Conservation (phyloP, 2,797 vertebrate genomes). For the Scolopax rusticola region DNA sequence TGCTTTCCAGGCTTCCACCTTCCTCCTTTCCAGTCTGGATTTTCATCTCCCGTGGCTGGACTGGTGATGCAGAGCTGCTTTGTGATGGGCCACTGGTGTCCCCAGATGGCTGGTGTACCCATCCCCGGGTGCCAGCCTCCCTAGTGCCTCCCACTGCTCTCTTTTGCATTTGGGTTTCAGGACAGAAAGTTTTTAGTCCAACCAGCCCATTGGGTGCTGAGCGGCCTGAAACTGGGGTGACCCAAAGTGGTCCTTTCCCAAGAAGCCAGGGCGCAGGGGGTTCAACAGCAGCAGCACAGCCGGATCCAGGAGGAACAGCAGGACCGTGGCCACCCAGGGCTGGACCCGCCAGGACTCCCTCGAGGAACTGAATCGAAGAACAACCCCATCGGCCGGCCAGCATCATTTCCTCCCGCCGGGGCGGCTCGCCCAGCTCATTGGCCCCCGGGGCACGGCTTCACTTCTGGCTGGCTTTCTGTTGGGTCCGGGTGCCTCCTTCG, state of each 20-base stretch:
- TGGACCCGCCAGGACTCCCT: conserved; percentile 6
- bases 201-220: fast-evolving
- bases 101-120: background rate
- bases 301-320: fast-evolving
- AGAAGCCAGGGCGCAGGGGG: fast-evolving
- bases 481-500: background rate
- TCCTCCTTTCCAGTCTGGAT: background rate
- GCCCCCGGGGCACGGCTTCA: background rate
- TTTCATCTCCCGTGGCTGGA: background rate
- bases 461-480: background rate
- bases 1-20: background rate
- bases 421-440: background rate
- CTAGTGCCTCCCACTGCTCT: background rate
- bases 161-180: background rate
- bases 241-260: background rate
- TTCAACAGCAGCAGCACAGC: fast-evolving
- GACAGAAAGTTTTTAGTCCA: background rate
- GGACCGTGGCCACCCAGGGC: fast-evolving
- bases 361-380: conserved; percentile 64
- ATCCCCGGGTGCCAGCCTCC: background rate
- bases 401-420: conserved; percentile 31
- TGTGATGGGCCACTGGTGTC: fast-evolving
- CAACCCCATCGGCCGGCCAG: background rate
- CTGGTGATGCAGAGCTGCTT: fast-evolving
- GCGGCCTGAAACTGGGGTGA: background rate